Conservation (phyloP, 2,888 invertebrate species). For the Orgyia antiqua region DNA sequence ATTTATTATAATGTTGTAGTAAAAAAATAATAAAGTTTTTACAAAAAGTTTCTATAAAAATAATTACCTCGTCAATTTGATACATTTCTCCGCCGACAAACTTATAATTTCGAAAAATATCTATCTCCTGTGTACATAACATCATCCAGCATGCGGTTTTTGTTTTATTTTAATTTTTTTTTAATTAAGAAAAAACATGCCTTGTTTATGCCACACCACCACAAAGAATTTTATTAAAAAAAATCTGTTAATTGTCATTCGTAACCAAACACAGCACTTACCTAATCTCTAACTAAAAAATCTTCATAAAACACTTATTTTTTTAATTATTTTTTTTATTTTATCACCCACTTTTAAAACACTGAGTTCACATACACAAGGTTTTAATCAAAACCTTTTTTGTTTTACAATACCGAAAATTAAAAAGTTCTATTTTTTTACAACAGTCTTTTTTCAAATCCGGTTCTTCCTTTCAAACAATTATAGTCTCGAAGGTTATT, state of each 20-base stretch:
- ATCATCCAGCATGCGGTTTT: slow-evolving; percentile 62
- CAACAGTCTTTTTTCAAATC: slow-evolving; percentile 32
- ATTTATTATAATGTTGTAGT: no score
- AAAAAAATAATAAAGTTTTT: not conserved
- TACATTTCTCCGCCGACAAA: slow-evolving; percentile 22
- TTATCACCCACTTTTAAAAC: slow-evolving; percentile 29
- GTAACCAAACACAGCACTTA: slow-evolving; percentile 63
- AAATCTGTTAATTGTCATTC: slow-evolving; percentile 53
- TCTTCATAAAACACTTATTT: slow-evolving; percentile 31
- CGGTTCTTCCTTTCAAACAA: slow-evolving; percentile 29
- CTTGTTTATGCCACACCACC: slow-evolving; percentile 66
- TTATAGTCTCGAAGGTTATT: slow-evolving; percentile 40
- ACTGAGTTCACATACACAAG: slow-evolving; percentile 34
- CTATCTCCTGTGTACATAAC: slow-evolving; percentile 22
- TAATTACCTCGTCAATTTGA: slow-evolving; percentile 29
- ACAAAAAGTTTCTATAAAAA: slow-evolving; percentile 17
- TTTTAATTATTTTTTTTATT: slow-evolving; percentile 12
- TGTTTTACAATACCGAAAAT: slow-evolving; percentile 38
- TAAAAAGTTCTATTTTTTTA: no score
- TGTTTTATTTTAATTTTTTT: slow-evolving; percentile 16
- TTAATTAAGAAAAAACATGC: slow-evolving; percentile 47
- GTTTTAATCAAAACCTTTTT: slow-evolving; percentile 23
- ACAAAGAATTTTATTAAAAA: slow-evolving; percentile 40
- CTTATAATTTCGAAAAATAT: slow-evolving; percentile 16
- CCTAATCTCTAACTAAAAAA: slow-evolving; percentile 44